phyloP scores from a whole-genome alignment of 1,140 invertebrate genomes.

The Hylaeus anthracinus region DNA sequence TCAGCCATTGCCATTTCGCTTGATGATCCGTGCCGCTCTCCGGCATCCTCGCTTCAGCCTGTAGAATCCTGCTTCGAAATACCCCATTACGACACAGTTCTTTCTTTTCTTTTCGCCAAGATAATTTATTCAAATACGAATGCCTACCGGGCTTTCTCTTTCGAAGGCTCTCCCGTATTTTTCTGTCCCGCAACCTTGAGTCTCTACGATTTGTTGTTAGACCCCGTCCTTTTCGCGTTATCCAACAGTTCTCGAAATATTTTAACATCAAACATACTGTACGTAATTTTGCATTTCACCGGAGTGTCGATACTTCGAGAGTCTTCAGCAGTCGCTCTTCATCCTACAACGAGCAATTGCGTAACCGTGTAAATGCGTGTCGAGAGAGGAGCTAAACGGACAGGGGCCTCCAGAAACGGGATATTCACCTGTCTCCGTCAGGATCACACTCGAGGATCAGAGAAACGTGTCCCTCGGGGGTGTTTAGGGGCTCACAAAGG shows the following conservation, averaged over 20 bases:
- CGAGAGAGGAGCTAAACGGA: too few species aligned
- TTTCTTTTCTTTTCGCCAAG: slow-evolving; percentile 20
- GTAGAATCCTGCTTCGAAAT: not conserved
- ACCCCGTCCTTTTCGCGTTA: not conserved
- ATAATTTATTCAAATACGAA: slow-evolving; percentile 38
- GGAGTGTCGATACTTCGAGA: too few species aligned
- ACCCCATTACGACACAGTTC: slow-evolving; percentile 38
- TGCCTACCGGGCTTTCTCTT: slow-evolving; percentile 39
- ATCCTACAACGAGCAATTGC: too few species aligned
- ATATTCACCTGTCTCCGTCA: slow-evolving; percentile 7
- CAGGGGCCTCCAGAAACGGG: not conserved
- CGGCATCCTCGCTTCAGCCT: slow-evolving; percentile 17
- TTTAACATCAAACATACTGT: too few species aligned
- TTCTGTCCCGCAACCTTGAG: slow-evolving; percentile 1
- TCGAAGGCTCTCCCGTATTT: not conserved
- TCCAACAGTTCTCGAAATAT: not conserved
- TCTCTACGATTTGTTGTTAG: not conserved
- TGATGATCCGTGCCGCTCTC: slow-evolving; percentile 5
- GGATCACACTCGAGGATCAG: not conserved
- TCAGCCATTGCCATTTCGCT: slow-evolving; percentile 34
- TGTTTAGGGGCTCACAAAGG: not conserved
- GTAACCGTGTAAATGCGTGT: too few species aligned
- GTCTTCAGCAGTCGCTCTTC: too few species aligned
- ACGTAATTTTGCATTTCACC: too few species aligned
- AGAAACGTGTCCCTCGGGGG: not conserved